Percentiles rank a stretch among this genome's conserved stretches.
These are phyloP conservation scores for Hypomesus transpacificus DNA, from an alignment of 2,113 vertebrate genomes.

Conservation along the genomic window DNA sequence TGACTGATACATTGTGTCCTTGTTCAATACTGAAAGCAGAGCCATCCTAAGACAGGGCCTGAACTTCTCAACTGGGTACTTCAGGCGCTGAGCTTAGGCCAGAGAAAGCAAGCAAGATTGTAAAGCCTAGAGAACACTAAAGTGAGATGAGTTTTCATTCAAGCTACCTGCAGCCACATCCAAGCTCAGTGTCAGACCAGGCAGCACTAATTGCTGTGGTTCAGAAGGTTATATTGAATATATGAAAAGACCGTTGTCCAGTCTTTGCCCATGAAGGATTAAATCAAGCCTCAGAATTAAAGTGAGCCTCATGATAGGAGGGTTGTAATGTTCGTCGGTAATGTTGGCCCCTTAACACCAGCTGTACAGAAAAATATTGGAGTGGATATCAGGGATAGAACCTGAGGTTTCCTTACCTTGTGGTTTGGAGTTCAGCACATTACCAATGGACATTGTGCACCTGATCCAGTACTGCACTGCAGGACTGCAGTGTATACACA, in stretches of 20 bases:
- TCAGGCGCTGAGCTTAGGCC: slow-evolving; percentile 46
- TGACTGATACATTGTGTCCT: slow-evolving; percentile 47
- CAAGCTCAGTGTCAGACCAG: slow-evolving; percentile 79
- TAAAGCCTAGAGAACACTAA: slow-evolving; percentile 80
- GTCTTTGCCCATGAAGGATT: slow-evolving; percentile 20
- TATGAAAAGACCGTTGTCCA: slow-evolving; percentile 81
- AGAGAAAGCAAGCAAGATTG: slow-evolving; percentile 44
- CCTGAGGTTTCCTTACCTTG: too few relatives aligned
- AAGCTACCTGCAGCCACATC: slow-evolving; percentile 75
- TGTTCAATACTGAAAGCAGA: slow-evolving; percentile 53
- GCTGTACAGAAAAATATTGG: too few relatives aligned
- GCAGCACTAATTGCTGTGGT: slow-evolving; percentile 90
- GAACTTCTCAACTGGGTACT: slow-evolving; percentile 65
- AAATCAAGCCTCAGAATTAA: slow-evolving; percentile 19
- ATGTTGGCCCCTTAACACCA: neutral
- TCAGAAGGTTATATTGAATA: slow-evolving; percentile 84
- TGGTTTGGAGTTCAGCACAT: too few relatives aligned
- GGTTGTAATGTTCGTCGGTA: slow-evolving; percentile 38
- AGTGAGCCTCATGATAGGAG: slow-evolving; percentile 24
- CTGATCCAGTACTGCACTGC: too few relatives aligned
- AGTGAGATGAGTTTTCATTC: slow-evolving; percentile 82
- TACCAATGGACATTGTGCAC: too few relatives aligned
- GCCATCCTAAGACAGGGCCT: slow-evolving; percentile 52
- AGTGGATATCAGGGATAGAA: too few relatives aligned
- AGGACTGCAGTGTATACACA: too few relatives aligned